phyloP scores from a whole-genome alignment of 2,797 vertebrate genomes.

The Pipistrellus kuhlii region DNA sequence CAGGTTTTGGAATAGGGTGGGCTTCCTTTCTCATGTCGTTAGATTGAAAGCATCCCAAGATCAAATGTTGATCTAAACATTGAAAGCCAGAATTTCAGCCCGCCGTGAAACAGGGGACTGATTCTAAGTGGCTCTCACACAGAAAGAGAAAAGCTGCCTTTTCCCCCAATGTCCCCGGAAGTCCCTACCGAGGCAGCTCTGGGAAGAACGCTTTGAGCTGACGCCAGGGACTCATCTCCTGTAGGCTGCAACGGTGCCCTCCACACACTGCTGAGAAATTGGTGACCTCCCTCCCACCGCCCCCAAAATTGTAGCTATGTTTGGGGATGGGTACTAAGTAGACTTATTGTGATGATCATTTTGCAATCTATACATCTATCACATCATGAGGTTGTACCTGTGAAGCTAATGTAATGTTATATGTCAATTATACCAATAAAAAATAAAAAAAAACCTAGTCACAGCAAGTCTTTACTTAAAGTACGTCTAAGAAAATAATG shows the following conservation, averaged over 20 bases:
- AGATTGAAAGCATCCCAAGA: background rate
- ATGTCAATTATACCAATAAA: background rate
- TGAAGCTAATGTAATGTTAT: background rate
- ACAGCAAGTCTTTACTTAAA: slow-evolving; percentile 7
- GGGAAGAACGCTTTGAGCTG: background rate
- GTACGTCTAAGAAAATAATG: background rate
- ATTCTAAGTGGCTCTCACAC: background rate
- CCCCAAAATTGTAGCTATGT: background rate
- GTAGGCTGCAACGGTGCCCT: slow-evolving; percentile 12
- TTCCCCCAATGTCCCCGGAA: background rate
- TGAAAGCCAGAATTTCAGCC: background rate
- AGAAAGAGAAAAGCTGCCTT: background rate
- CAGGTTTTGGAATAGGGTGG: background rate
- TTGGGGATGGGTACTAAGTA: background rate
- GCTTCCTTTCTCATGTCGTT: background rate
- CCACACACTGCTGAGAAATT: slow-evolving; percentile 29
- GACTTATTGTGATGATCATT: background rate
- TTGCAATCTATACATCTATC: background rate
- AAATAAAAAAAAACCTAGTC: background rate
- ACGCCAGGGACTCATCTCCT: background rate
- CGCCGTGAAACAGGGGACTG: background rate
- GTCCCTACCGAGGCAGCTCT: background rate
- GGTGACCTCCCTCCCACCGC: background rate
- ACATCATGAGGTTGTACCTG: background rate
- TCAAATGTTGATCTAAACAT: background rate